Conservation (phyloP, 2,797 vertebrate species). For the Hemibagrus guttatus region DNA sequence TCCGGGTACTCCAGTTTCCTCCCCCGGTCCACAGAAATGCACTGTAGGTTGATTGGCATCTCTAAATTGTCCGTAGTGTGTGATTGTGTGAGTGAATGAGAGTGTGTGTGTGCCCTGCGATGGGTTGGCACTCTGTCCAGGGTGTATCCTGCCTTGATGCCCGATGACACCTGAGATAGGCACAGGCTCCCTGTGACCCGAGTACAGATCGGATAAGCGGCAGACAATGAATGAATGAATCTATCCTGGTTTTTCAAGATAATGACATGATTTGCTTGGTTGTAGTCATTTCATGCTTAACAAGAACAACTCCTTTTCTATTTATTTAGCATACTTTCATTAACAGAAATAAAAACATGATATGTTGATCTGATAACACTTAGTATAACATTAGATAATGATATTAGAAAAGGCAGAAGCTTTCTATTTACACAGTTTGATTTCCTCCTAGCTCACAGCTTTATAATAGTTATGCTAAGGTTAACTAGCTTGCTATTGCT, state of each 20-base stretch:
- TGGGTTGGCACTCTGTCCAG: too few relatives aligned
- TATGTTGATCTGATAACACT: neutral
- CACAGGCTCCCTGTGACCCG: too few relatives aligned
- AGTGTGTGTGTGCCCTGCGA: too few relatives aligned
- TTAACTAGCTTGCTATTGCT: neutral
- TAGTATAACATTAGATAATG: neutral
- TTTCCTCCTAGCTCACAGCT: neutral
- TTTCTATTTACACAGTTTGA: neutral
- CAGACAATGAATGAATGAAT: too few relatives aligned
- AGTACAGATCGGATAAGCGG: too few relatives aligned
- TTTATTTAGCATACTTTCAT: neutral
- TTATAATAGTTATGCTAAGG: neutral
- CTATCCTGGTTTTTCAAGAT: neutral
- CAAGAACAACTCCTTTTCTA: neutral
- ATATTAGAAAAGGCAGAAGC: neutral
- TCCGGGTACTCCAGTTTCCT: too few relatives aligned
- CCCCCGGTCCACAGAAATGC: too few relatives aligned
- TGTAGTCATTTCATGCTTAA: neutral
- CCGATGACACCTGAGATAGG: too few relatives aligned
- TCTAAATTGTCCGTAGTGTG: too few relatives aligned
- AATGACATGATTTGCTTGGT: neutral
- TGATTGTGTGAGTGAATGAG: too few relatives aligned
- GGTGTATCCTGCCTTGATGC: too few relatives aligned
- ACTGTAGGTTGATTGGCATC: too few relatives aligned
- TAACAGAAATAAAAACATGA: neutral